These are phyloP conservation scores for Pycnonotus jocosus DNA, from an alignment of 2,113 vertebrate genomes.

Conservation along the genomic window DNA sequence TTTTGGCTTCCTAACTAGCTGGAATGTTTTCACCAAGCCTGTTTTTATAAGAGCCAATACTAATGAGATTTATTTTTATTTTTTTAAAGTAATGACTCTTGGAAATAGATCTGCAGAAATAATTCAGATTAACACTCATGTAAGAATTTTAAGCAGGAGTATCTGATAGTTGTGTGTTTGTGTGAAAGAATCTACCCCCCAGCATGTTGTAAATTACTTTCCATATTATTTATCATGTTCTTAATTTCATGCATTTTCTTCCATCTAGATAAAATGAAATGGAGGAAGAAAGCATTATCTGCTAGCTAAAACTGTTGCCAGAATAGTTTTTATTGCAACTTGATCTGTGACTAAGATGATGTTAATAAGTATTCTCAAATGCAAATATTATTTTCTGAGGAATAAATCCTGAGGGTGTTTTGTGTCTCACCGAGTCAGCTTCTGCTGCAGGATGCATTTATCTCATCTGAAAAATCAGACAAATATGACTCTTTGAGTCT, in stretches of 20 bases:
- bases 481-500: background rate
- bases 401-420: background rate
- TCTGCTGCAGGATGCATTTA: background rate
- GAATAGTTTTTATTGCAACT: background rate
- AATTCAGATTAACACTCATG: background rate
- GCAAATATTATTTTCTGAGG: background rate
- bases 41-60: conserved; percentile 9
- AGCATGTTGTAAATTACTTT: background rate
- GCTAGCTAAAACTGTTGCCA: background rate
- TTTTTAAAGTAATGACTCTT: background rate
- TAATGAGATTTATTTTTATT: background rate
- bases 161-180: background rate
- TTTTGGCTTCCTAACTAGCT: conserved; percentile 38
- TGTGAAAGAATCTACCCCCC: background rate
- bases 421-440: background rate
- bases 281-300: background rate
- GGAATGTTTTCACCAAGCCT: conserved; percentile 32
- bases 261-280: background rate
- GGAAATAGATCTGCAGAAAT: background rate
- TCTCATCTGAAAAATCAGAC: background rate
- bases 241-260: background rate
- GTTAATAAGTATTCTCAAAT: background rate
- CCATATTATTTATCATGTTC: background rate
- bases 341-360: background rate
- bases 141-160: background rate